Conservation (phyloP, 2,888 invertebrate genomes). For the Eupithecia vulgata region DNA sequence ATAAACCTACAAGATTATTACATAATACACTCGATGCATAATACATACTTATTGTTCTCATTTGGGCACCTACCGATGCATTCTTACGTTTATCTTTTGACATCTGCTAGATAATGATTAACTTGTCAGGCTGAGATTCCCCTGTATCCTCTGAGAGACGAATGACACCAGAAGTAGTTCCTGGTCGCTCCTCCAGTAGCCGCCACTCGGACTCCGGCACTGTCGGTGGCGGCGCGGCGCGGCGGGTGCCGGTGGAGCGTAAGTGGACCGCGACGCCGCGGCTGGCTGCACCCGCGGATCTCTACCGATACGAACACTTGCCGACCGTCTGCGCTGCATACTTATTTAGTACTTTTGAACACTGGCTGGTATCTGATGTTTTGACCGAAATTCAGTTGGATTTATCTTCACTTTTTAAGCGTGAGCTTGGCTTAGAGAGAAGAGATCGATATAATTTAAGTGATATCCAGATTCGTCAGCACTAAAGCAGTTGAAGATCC, state of each 20-base stretch:
- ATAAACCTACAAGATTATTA: too few species aligned
- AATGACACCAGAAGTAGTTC: not conserved
- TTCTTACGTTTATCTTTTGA: not conserved
- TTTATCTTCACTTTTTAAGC: not conserved
- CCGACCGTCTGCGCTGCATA: not conserved
- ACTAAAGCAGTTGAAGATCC: not conserved
- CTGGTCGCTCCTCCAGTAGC: not conserved
- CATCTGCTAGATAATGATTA: not conserved
- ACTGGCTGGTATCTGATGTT: not conserved
- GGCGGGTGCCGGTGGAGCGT: not conserved
- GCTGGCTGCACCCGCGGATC: constrained; percentile 12
- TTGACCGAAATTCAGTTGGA: not conserved
- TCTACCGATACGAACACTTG: constrained; percentile 11
- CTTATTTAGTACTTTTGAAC: not conserved
- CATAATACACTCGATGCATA: too few species aligned
- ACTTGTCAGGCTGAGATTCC: not conserved
- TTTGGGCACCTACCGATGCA: not conserved
- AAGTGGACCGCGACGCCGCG: constrained; percentile 13
- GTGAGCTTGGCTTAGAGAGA: not conserved
- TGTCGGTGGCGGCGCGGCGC: not conserved
- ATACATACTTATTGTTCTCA: too few species aligned
- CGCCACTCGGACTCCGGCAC: not conserved
- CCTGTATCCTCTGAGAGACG: not conserved
- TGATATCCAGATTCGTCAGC: not conserved
- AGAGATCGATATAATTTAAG: not conserved